phyloP scores from a whole-genome alignment of 2,113 vertebrate genomes.

The Phaethon lepturus region DNA sequence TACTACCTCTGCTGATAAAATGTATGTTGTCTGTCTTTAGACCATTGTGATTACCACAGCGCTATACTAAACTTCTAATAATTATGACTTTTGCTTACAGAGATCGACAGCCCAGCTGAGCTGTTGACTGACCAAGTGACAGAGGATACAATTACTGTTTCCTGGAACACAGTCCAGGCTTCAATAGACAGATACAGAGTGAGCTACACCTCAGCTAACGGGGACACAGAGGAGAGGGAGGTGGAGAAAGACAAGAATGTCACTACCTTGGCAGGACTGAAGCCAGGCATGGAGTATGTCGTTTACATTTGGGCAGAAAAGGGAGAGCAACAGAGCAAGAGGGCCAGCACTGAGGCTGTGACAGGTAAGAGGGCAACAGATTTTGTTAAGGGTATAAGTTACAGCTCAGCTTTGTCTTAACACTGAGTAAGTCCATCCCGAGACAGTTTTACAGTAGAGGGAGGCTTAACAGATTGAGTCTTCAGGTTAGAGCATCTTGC shows the following conservation, averaged over 20 bases:
- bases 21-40: not conserved
- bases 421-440: not conserved
- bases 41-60: not conserved
- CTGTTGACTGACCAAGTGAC: slow-evolving; percentile 77
- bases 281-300: slow-evolving; percentile 74
- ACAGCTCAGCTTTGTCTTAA: not conserved
- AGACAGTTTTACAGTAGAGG: not conserved
- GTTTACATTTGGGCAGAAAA: slow-evolving; percentile 82
- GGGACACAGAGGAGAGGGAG: slow-evolving; percentile 72
- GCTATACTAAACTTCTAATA: not conserved
- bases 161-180: slow-evolving; percentile 81
- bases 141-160: slow-evolving; percentile 79
- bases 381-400: not conserved
- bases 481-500: not conserved
- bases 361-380: slow-evolving; percentile 73
- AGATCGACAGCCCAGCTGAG: slow-evolving; percentile 69
- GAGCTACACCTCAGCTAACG: slow-evolving; percentile 77
- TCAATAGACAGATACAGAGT: slow-evolving; percentile 82
- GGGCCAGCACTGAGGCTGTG: slow-evolving; percentile 63
- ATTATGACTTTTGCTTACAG: not conserved
- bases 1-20: not conserved
- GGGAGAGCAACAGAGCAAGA: slow-evolving; percentile 75
- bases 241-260: slow-evolving; percentile 73
- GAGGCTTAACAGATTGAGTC: not conserved
- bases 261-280: slow-evolving; percentile 74